A percentile compares a stretch with the other conserved stretches of the same genome.
phyloP scores from a whole-genome alignment of 2,888 invertebrate genomes.

The Trichacis sp. region DNA sequence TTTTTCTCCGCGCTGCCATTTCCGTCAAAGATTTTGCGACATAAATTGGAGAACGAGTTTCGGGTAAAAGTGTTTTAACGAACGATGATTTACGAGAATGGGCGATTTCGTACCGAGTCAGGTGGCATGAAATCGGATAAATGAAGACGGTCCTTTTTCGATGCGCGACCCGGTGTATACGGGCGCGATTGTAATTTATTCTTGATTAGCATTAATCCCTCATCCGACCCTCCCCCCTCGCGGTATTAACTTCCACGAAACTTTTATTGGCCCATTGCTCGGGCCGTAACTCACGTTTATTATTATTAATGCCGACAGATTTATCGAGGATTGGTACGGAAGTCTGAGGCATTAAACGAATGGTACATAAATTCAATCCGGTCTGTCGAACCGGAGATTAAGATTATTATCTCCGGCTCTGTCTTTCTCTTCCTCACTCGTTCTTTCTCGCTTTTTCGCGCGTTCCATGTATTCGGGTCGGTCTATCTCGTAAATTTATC shows the following conservation, averaged over 20 bases:
- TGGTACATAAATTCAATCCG: constrained; percentile 56
- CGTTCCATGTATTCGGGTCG: neutral
- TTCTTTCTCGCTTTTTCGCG: neutral
- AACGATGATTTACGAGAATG: neutral
- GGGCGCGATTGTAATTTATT: constrained; percentile 61
- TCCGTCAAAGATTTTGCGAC: too few relatives aligned
- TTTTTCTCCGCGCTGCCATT: neutral
- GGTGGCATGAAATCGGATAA: neutral
- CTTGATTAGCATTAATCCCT: constrained; percentile 65
- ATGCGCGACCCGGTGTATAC: too few relatives aligned
- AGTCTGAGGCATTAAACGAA: constrained; percentile 56
- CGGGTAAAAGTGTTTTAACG: too few relatives aligned
- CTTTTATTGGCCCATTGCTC: constrained; percentile 61
- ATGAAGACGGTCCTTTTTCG: constrained; percentile 8
- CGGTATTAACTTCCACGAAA: constrained; percentile 58
- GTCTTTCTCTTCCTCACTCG: constrained; percentile 1
- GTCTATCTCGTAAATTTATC: constrained; percentile 8
- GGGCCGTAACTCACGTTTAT: constrained; percentile 62
- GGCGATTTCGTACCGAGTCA: neutral
- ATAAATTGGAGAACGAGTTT: too few relatives aligned
- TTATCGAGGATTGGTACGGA: constrained; percentile 61
- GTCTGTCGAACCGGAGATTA: constrained; percentile 46
- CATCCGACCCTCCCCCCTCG: constrained; percentile 15
- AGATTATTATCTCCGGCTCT: constrained; percentile 19
- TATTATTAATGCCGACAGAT: constrained; percentile 65